A percentile compares a stretch with the other conserved stretches of the same genome.
Evolutionary conservation across 1,140 invertebrate species (phyloP).

Genomic region (Lasioglossum albipes): DNA sequence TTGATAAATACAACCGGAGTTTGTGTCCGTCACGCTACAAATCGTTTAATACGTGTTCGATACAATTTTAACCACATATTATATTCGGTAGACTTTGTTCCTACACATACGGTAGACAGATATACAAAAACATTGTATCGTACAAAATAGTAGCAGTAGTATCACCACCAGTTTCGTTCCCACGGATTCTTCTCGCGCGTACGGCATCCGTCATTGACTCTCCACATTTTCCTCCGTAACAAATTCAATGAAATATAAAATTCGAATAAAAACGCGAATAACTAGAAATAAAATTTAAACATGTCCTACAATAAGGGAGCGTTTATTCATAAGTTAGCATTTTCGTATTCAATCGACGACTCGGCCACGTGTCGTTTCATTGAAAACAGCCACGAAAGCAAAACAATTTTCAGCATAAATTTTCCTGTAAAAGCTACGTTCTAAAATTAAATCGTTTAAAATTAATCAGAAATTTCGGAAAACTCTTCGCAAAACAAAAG

Average conservation of each 20-base stretch:
- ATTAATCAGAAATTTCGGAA: too few species aligned
- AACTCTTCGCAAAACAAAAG: not conserved
- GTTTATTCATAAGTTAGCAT: too few species aligned
- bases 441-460: too few species aligned
- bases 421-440: too few species aligned
- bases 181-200: slow-evolving; percentile 38
- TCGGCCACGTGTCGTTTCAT: too few species aligned
- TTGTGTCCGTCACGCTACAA: slow-evolving; percentile 48
- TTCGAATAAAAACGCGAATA: too few species aligned
- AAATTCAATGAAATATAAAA: too few species aligned
- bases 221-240: not conserved
- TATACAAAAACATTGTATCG: slow-evolving; percentile 75
- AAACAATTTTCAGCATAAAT: not conserved
- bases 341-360: too few species aligned
- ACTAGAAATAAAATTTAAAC: too few species aligned
- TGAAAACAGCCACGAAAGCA: not conserved
- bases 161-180: slow-evolving; percentile 62
- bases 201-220: slow-evolving; percentile 29
- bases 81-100: slow-evolving; percentile 56
- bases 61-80: slow-evolving; percentile 48
- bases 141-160: slow-evolving; percentile 74
- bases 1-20: slow-evolving; percentile 66
- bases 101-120: slow-evolving; percentile 68
- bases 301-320: not conserved
- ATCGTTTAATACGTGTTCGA: slow-evolving; percentile 58